Evolutionary conservation across 2,797 vertebrate genomes (phyloP), one percentile per base, ranked within the genome.

Genomic region (Hyperoplus lanceolatus): DNA sequence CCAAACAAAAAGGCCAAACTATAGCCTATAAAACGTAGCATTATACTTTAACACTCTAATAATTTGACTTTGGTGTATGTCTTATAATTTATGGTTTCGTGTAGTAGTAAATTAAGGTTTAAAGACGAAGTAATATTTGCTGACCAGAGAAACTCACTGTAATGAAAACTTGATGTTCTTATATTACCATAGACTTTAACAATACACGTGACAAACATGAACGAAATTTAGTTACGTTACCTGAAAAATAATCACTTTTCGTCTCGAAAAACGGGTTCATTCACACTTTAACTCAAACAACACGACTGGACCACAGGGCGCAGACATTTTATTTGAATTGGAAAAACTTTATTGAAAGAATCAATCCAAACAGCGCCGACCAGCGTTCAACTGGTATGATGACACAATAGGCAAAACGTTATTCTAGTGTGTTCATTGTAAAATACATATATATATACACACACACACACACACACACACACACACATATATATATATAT

Each of bases 261-360:
- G 18, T 41, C 43, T 6, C 39, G 10, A 8, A 9, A 21, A 13
- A 13, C 2, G 29, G n/a, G 0, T 12, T 5, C 0, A 1, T 68
- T 73, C 15, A 64, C 46, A 10, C 10, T 1, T 55, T 49, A n/a
- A 51, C 0, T 9, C 0, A n/a, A 21, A 6, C 21, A 7, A 8
- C 88, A 86, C 36, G 73, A 21, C 0, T 5, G 3, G 13, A 0
- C 0, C 13, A 2, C 51, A 1, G 80, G 69, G 58, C 45, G 92
- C 89, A 16, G 91, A 92, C 94, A 95, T 96, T 29, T 92, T 94
- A 69, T 89, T 90, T 89, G 60, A 79, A 79, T 77, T 10, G 1
- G 21, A 45, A 66, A 1, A 89, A 76, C 90, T 90, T 93, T 90
- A 92, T 90, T 91, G 77, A 79, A 50, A 77, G 29, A 13, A 1